Base-by-base conservation (phyloP, 2,888 invertebrate genomes). In the Tetragonula carbonaria region DNA sequence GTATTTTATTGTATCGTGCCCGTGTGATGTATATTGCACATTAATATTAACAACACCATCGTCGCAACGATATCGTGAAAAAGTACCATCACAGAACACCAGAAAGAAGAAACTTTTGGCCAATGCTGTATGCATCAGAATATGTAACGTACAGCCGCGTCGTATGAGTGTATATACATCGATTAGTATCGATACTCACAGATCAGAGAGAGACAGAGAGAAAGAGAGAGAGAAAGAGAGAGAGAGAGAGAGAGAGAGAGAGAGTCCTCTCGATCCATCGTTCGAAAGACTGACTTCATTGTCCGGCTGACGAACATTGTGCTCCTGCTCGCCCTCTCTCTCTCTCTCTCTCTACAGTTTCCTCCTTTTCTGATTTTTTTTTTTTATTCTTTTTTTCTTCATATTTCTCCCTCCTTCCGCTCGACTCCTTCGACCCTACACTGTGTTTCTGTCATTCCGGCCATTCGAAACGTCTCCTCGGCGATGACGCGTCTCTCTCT, bases 261-360 rank as follows among this genome's bases (percentile, higher is more conserved):
- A 45, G 11, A 45, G 80, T 88, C 86, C 89, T 82, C 82, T 82
- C 82, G 85, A 80, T 86, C 88, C 85, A 88, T 83, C 90, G 79
- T 86, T 79, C 84, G 87, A 85, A 79, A 85, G 86, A 87, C 89
- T 84, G 86, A 85, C 86, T 89, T 88, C 85, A 88, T 91, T 92
- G 91, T 91, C 84, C 84, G 79, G 80, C 87, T 88, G 92, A 92
- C 90, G 89, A 90, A 91, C 92, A 91, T 91, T 91, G 90, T 90
- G 90, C 89, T 88, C 84, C 90, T 82, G 90, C 59, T 71, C 86
- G 85, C 78, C 84, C 86, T 13, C 13, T 13, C 13, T 51, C 13
- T 16, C 53, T 53, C 18, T 18, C 18, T 18, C 66, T 78, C 80
- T 62, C 74, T 75, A 75, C 59, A 63, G 76, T 77, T 68, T 57